Percentiles rank a stretch among this genome's conserved stretches.
Conservation (phyloP, 2,888 invertebrate species). For the Phorcus lineatus region DNA sequence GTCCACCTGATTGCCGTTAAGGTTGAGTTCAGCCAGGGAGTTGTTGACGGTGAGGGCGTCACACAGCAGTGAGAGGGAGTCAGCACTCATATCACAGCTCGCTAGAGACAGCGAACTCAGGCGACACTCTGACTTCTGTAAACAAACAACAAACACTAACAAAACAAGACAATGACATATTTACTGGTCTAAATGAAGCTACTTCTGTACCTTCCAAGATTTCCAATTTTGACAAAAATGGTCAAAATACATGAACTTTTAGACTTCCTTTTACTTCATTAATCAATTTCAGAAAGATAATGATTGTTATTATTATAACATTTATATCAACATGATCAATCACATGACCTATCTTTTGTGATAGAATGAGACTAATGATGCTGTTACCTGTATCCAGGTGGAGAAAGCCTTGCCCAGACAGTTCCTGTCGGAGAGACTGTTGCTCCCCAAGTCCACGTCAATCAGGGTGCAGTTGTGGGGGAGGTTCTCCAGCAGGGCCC, state of each 20-base stretch:
- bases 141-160: too few species aligned
- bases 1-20: slow-evolving; percentile 57
- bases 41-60: slow-evolving; percentile 49
- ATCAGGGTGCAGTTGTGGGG: slow-evolving; percentile 51
- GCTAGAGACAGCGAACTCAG: slow-evolving; percentile 49
- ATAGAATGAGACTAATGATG: background rate
- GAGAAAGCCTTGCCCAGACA: slow-evolving; percentile 50
- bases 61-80: slow-evolving; percentile 45
- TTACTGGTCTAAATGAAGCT: background rate
- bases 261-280: too few species aligned
- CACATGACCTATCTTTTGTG: too few species aligned
- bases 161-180: too few species aligned
- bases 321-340: too few species aligned
- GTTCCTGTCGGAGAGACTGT: slow-evolving; percentile 53
- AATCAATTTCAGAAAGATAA: too few species aligned
- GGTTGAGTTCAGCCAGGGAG: slow-evolving; percentile 55
- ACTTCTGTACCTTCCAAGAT: too few species aligned
- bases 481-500: slow-evolving; percentile 54
- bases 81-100: slow-evolving; percentile 53
- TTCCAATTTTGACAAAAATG: too few species aligned
- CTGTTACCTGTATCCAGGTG: slow-evolving; percentile 49
- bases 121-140: slow-evolving; percentile 49
- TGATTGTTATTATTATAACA: too few species aligned
- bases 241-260: too few species aligned
- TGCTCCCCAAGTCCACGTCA: slow-evolving; percentile 61